phyloP scores from a whole-genome alignment of 1,140 invertebrate species.

The Panulirus ornatus region DNA sequence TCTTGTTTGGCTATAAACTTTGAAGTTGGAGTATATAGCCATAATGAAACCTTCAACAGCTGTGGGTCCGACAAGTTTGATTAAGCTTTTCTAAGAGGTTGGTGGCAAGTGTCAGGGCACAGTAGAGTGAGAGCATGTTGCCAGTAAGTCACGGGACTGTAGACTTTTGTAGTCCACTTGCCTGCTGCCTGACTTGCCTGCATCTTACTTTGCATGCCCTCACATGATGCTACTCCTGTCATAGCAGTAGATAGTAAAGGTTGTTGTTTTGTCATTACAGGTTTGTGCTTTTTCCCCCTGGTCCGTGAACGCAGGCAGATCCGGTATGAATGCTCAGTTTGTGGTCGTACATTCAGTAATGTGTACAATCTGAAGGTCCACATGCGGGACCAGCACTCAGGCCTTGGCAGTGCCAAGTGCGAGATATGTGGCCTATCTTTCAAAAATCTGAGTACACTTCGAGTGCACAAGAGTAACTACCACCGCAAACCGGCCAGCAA shows the following conservation, averaged over 20 bases:
- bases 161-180: slow-evolving; percentile 47
- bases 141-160: slow-evolving; percentile 68
- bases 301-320: slow-evolving; percentile 69
- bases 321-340: slow-evolving; percentile 70
- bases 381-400: slow-evolving; percentile 69
- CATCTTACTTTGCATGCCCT: slow-evolving; percentile 69
- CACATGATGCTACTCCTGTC: slow-evolving; percentile 53
- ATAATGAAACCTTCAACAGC: slow-evolving; percentile 34
- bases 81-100: slow-evolving; percentile 25
- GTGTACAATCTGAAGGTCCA: slow-evolving; percentile 71
- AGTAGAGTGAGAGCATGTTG: slow-evolving; percentile 60
- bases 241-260: slow-evolving; percentile 71
- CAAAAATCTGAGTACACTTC: slow-evolving; percentile 74
- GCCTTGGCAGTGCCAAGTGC: slow-evolving; percentile 66
- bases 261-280: slow-evolving; percentile 71
- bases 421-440: slow-evolving; percentile 73
- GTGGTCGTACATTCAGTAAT: slow-evolving; percentile 72
- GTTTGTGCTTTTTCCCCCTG: slow-evolving; percentile 71
- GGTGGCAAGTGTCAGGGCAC: slow-evolving; percentile 59
- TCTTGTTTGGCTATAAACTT: slow-evolving; percentile 45
- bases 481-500: slow-evolving; percentile 59
- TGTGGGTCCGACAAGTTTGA: slow-evolving; percentile 42
- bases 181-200: slow-evolving; percentile 70
- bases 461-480: slow-evolving; percentile 74
- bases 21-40: slow-evolving; percentile 32